phyloP scores from a whole-genome alignment of 37 sponge, comb jelly and placozoan genomes.

The Ephydatia muelleri region DNA sequence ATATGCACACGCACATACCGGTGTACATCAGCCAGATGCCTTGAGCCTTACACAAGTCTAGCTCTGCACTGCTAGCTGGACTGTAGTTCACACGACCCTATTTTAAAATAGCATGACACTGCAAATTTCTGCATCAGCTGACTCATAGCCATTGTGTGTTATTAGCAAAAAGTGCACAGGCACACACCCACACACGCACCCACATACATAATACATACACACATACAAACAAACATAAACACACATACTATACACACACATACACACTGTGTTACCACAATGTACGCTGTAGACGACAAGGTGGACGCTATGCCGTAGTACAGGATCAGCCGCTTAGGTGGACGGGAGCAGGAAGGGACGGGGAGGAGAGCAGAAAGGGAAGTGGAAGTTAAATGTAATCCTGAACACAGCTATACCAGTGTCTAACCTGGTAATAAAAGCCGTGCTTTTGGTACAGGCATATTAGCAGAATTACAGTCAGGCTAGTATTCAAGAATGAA shows the following conservation, averaged over 20 bases:
- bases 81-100: neutral
- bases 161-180: no score
- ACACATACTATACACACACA: neutral
- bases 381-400: neutral
- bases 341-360: neutral
- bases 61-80: neutral
- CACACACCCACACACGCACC: no score
- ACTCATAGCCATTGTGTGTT: no score
- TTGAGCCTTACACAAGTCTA: neutral
- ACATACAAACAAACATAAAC: neutral
- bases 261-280: conserved; percentile 41
- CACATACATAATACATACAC: neutral
- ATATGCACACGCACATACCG: neutral
- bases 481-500: neutral
- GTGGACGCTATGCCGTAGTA: conserved; percentile 63
- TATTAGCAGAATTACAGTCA: neutral
- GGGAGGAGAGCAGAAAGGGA: neutral
- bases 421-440: neutral
- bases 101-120: neutral
- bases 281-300: conserved; percentile 66
- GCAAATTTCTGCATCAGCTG: no score
- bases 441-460: neutral
- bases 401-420: neutral
- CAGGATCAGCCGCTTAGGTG: conserved; percentile 56
- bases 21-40: neutral